Percentiles rank a stretch among this genome's conserved stretches.
phyloP scores from a whole-genome alignment of 1,140 invertebrate species.

The Drosophila triauraria region DNA sequence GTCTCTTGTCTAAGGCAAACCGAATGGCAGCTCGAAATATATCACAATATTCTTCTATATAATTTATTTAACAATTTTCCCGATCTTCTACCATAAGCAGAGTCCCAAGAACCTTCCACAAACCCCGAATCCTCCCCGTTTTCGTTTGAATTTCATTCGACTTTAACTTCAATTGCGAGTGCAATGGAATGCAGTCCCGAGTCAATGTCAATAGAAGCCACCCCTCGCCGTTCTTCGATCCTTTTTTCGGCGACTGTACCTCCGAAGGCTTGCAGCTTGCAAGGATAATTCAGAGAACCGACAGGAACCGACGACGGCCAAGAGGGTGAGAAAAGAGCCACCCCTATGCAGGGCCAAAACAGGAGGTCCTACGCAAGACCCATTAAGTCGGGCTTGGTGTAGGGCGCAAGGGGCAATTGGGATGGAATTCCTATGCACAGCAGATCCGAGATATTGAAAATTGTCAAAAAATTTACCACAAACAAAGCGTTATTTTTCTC shows the following conservation, averaged over 20 bases:
- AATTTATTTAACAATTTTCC: background rate
- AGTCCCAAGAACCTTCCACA: background rate
- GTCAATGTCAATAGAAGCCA: constrained; percentile 76
- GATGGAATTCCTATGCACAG: constrained; percentile 46
- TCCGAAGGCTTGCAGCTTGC: constrained; percentile 66
- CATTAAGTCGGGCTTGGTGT: constrained; percentile 39
- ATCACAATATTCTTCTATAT: too few relatives aligned
- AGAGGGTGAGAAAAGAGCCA: constrained; percentile 32
- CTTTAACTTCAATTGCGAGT: constrained; percentile 64
- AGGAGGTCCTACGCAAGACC: constrained; percentile 29
- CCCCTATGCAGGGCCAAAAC: constrained; percentile 28
- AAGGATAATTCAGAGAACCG: constrained; percentile 41
- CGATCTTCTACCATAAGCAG: background rate
- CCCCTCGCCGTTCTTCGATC: constrained; percentile 38
- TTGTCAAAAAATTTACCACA: constrained; percentile 71
- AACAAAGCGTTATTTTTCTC: constrained; percentile 84
- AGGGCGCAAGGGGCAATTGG: background rate
- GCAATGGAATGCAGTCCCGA: constrained; percentile 74
- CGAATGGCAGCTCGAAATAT: background rate
- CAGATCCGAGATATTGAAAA: constrained; percentile 40
- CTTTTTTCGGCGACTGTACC: constrained; percentile 61
- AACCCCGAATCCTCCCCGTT: constrained; percentile 7
- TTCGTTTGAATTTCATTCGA: constrained; percentile 3
- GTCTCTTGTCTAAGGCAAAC: too few relatives aligned
- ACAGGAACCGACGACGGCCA: constrained; percentile 17